Conservation (phyloP, 1,140 invertebrate species). For the Sipha flava region DNA sequence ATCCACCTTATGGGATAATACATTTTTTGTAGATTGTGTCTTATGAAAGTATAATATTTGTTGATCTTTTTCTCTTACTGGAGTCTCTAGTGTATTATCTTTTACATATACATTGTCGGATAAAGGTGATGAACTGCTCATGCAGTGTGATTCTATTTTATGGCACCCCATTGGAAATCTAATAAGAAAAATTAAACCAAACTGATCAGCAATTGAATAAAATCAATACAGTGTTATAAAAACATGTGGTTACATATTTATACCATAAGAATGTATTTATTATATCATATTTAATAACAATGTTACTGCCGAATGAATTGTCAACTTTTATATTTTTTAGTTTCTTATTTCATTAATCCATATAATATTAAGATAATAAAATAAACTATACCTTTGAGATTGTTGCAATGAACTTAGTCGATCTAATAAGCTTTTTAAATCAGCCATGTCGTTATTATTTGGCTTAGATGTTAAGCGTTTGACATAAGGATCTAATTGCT, state of each 20-base stretch:
- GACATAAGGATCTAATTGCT: conserved; percentile 57
- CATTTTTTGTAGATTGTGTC: conserved; percentile 6
- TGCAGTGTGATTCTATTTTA: conserved; percentile 26
- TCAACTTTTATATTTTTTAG: no score
- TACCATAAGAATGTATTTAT: no score
- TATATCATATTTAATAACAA: no score
- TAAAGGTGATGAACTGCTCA: conserved; percentile 5
- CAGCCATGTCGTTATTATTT: conserved; percentile 39
- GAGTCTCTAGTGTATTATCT: conserved; percentile 17
- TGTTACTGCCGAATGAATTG: no score
- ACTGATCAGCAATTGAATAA: no score
- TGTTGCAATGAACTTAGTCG: conserved; percentile 48
- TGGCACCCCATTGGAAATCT: conserved; percentile 15
- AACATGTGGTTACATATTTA: no score
- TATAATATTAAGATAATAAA: no score
- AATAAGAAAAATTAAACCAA: background rate
- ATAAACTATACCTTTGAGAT: background rate
- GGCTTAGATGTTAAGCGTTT: conserved; percentile 46
- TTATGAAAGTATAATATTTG: conserved; percentile 19
- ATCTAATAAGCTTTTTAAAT: conserved; percentile 51
- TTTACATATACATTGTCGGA: background rate
- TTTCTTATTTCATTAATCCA: background rate
- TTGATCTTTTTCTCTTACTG: conserved; percentile 19
- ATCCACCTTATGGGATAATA: conserved; percentile 8
- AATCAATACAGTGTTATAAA: no score